A percentile compares a stretch with the other conserved stretches of the same genome.
These are phyloP conservation scores for Agonopterix subpropinquella DNA, from an alignment of 2,888 invertebrate genomes.

Conservation along the genomic window DNA sequence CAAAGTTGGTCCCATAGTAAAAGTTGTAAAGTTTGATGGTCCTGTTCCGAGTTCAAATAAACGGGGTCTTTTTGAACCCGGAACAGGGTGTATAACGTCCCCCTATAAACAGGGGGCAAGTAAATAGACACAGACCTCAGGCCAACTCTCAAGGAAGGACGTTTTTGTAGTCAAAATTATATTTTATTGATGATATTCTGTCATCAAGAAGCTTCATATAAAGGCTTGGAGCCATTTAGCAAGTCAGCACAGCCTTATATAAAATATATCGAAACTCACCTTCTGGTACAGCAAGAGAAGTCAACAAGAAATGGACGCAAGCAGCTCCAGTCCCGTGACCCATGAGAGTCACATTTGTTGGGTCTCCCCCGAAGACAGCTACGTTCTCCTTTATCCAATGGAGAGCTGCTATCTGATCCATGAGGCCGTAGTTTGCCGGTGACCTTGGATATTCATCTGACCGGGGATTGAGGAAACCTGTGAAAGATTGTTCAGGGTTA, in stretches of 20 bases:
- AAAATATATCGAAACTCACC: constrained; percentile 73
- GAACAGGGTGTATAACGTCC: no score
- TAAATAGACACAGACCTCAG: no score
- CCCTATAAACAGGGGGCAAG: no score
- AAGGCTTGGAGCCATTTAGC: no score
- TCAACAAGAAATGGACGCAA: constrained; percentile 94
- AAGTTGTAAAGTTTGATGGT: no score
- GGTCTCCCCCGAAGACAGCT: constrained; percentile 95
- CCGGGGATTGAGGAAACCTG: constrained; percentile 93
- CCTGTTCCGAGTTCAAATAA: no score
- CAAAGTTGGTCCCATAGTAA: no score
- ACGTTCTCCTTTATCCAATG: constrained; percentile 98
- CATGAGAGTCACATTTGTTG: constrained; percentile 93
- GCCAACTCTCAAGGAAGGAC: no score
- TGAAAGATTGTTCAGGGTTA: constrained; percentile 22
- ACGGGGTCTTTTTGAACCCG: no score
- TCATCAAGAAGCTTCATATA: no score
- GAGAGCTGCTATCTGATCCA: constrained; percentile 97
- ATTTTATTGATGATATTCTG: no score
- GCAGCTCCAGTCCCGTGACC: constrained; percentile 98
- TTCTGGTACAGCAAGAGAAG: constrained; percentile 94
- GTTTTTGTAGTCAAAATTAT: no score
- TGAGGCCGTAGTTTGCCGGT: constrained; percentile 97
- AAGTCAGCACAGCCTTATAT: background rate
- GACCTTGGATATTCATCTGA: constrained; percentile 90